phyloP scores from a whole-genome alignment of 2,113 vertebrate genomes.

The Stictonetta naevosa region DNA sequence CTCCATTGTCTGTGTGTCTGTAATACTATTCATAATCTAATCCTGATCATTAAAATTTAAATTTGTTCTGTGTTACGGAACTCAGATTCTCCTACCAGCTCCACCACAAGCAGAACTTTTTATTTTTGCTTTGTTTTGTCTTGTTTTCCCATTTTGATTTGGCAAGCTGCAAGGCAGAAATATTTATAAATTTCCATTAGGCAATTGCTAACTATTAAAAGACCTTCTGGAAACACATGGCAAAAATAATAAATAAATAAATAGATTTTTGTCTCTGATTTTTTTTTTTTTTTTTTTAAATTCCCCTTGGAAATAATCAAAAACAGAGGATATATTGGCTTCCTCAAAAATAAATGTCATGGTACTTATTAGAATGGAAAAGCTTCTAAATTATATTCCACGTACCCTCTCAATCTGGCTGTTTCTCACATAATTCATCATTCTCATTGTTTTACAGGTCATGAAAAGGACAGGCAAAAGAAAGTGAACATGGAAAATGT shows the following conservation, averaged over 20 bases:
- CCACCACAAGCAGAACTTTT: neutral
- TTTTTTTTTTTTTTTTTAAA: neutral
- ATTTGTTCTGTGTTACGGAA: neutral
- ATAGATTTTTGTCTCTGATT: too few species aligned
- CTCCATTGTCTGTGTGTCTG: neutral
- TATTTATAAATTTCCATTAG: neutral
- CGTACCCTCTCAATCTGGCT: neutral
- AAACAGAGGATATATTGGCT: rapidly evolving
- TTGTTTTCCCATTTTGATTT: neutral
- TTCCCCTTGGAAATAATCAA: neutral
- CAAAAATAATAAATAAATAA: neutral
- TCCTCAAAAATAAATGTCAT: neutral
- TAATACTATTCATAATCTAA: neutral
- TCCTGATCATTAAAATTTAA: neutral
- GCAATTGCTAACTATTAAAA: neutral
- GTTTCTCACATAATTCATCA: neutral
- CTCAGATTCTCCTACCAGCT: neutral
- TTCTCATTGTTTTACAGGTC: neutral
- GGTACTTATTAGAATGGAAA: neutral
- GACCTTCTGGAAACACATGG: neutral
- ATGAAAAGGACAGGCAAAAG: neutral
- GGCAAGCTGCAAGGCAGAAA: neutral
- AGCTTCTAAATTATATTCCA: neutral
- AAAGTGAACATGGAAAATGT: neutral
- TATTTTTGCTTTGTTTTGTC: neutral